Evolutionary conservation across 37 sponge, comb jelly and placozoan genomes (phyloP).

Genomic region (Spongia lamella): DNA sequence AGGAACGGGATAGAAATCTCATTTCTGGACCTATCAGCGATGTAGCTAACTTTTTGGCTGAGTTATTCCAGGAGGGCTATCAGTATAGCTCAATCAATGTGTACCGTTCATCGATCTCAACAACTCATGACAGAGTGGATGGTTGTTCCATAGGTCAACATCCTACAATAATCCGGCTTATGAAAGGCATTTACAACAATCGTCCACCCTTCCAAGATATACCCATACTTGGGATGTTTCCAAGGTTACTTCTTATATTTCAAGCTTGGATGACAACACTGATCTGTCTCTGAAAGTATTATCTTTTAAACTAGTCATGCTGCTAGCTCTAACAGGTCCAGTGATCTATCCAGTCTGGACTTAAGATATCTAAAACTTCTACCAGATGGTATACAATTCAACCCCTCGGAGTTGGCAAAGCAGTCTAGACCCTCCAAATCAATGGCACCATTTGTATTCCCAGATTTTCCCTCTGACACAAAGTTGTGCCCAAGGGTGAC

Average conservation of each 20-base stretch:
- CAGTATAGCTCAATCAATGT: slow-evolving; percentile 45
- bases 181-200: slow-evolving; percentile 35
- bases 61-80: slow-evolving; percentile 39
- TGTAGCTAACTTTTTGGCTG: slow-evolving; percentile 51
- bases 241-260: slow-evolving; percentile 13
- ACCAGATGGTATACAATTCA: slow-evolving; percentile 35
- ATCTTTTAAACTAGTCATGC: slow-evolving; percentile 11
- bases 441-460: slow-evolving; percentile 28
- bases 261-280: slow-evolving; percentile 11
- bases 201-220: slow-evolving; percentile 33
- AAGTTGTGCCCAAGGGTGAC: slow-evolving; percentile 23
- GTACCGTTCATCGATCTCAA: slow-evolving; percentile 45
- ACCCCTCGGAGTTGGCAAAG: slow-evolving; percentile 24
- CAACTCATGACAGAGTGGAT: slow-evolving; percentile 31
- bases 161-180: slow-evolving; percentile 16
- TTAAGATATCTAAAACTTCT: neutral
- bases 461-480: slow-evolving; percentile 1
- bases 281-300: slow-evolving; percentile 8
- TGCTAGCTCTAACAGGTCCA: slow-evolving; percentile 42
- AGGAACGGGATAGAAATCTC: slow-evolving; percentile 25
- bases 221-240: slow-evolving; percentile 41
- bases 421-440: slow-evolving; percentile 7
- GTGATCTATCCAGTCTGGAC: slow-evolving; percentile 15
- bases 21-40: slow-evolving; percentile 46
- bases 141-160: slow-evolving; percentile 44